Evolutionary conservation across 2,113 vertebrate species (phyloP), one percentile per base, ranked within the genome.

Genomic region (Phasianus colchicus): DNA sequence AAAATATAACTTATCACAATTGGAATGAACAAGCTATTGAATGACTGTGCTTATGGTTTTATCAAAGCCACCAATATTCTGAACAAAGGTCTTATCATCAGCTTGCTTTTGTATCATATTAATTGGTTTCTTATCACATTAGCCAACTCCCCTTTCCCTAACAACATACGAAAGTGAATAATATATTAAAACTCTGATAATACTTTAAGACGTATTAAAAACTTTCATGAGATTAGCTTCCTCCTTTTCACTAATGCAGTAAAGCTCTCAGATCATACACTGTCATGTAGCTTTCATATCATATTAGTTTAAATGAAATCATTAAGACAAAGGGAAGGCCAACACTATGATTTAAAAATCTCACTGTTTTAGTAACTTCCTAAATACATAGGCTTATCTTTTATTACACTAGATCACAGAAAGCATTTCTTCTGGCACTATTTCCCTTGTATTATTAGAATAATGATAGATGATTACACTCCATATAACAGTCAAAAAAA

Each of bases 51-150:
- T 52, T 85, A 73, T 88, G 42, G 60, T 92, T 97, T 97, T 91
- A 96, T 95, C 92, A 97, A 97, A 97, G 90, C 67, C 80, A 45
- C 58, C 74, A 94, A 92, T 58, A 72, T 96, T 91, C 48, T 92
- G 52, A 95, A 96, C 82, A 96, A 96, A 95, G 93, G 77, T 76
- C 76, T 97, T 97, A 97, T 97, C 93, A 73, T 88, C 92, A 57
- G 91, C 79, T 96, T 94, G 36, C 87, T 94, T 92, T 90, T 88
- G 66, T 80, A 84, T 85, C 67, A 92, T 82, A 82, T 84, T 97
- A 97, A 98, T 97, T 97, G 89, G 76, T 94, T 97, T 95, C 96
- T 97, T 98, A 98, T 97, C 97, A 95, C 40, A 90, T 89, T 90
- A 95, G 42, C 63, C 66, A 97, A 95, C 88, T 95, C 83, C 52